Evolutionary conservation across 2,113 vertebrate genomes (phyloP).

Genomic region (Oreotrochilus melanogaster): DNA sequence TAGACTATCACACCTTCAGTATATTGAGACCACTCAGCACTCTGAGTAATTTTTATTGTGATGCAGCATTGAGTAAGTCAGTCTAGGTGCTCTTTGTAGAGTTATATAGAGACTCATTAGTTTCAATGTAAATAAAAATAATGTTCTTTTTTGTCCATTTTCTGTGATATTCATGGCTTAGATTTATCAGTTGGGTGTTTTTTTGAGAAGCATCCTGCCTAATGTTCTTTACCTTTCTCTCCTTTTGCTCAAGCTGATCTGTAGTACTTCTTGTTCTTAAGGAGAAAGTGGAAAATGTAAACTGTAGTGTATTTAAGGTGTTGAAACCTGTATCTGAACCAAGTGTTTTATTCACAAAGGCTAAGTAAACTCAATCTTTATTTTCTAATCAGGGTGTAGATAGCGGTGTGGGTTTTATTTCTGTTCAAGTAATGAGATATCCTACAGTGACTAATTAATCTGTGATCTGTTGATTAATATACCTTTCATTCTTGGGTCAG

Average conservation of each 20-base stretch:
- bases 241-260: background rate
- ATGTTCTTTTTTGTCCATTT: background rate
- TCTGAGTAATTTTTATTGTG: background rate
- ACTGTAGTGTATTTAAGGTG: background rate
- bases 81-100: background rate
- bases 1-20: background rate
- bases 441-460: background rate
- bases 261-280: background rate
- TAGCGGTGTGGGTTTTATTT: background rate
- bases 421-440: background rate
- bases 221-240: background rate
- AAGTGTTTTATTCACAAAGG: background rate
- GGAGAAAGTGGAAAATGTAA: background rate
- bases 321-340: background rate
- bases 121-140: background rate
- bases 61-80: background rate
- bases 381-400: background rate
- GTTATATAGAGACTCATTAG: background rate
- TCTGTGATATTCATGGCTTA: background rate
- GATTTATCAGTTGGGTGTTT: accelerated
- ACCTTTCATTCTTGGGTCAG: background rate
- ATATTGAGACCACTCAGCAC: background rate
- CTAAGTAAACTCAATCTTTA: background rate
- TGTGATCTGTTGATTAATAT: background rate
- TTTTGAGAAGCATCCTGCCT: background rate